Evolutionary conservation across 1,140 invertebrate species (phyloP), one percentile per base, ranked within the genome.

Genomic region (Leptinotarsa texana): DNA sequence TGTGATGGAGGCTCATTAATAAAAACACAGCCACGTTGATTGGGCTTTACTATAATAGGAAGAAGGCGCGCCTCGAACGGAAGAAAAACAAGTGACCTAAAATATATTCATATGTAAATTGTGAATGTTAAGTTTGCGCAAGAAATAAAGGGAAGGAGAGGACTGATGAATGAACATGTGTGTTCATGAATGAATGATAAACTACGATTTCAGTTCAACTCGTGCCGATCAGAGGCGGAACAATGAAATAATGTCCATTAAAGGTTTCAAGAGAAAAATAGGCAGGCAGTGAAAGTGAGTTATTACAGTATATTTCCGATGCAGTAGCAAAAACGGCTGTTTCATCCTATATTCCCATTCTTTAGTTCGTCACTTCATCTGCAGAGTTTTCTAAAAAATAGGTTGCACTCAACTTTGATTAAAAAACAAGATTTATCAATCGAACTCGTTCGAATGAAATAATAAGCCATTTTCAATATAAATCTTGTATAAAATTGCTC

Each of bases 21-120:
- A 73, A 73, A 73, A 73, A 73, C 71, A 65, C 71, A 73, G 62
- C 71, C 62, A 49, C 62, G 61, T 73, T 73, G 71, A 73, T 73
- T 73, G 63, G 63, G 62, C 62, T 73, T 73, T 65, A 65, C 71
- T 73, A 73, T 73, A 73, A 73, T 73, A 73, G 71, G 71, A 73
- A 73, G 71, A 65, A 73, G 71, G 71, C 57, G 71, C 62, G 71
- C 33, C 63, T 24, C 71, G 27, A 48, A 73, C 71, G 71, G 71
- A 73, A 73, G 71, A 73, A 73, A 73, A 73, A 73, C 71, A 73
- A 73, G 71, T 73, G 71, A 73, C 71, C 71, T 73, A 73, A 73
- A 73, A 73, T 73, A 47, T 65, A 73, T 66, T 65, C 71, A 22
- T 61, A 72, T 72, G 69, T 72, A 72, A 72, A 72, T 72, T 72